Percentiles rank a stretch among this genome's conserved stretches.
Conservation (phyloP, 1,140 invertebrate genomes). For the Nephotettix cincticeps region DNA sequence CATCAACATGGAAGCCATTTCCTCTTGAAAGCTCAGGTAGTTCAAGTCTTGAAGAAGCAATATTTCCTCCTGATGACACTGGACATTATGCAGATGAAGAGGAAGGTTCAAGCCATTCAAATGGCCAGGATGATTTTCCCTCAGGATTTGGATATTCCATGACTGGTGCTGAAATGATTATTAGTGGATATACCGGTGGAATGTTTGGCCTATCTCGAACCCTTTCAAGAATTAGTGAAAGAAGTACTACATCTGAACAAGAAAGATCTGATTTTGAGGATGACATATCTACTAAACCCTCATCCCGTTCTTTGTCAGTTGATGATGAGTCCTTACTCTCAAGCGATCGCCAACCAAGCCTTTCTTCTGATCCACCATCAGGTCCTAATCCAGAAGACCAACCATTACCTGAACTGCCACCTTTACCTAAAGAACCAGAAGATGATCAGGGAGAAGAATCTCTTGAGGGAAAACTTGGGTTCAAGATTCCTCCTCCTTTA, state of each 20-base stretch:
- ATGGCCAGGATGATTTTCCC: conserved; percentile 69
- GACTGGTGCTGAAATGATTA: conserved; percentile 61
- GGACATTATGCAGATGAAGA: conserved; percentile 51
- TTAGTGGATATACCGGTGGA: conserved; percentile 60
- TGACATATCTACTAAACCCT: conserved; percentile 76
- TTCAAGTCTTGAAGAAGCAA: conserved; percentile 78
- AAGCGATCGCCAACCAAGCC: conserved; percentile 79
- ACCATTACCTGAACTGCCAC: conserved; percentile 40
- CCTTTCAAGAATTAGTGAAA: conserved; percentile 80
- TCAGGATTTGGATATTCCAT: conserved; percentile 69
- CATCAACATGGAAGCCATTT: conserved; percentile 75
- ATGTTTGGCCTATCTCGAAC: conserved; percentile 71
- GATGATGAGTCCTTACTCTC: conserved; percentile 80
- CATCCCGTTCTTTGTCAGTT: conserved; percentile 73
- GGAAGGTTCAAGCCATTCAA: conserved; percentile 55
- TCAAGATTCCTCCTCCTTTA: conserved; percentile 41
- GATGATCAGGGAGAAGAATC: background rate
- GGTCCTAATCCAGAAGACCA: conserved; percentile 35
- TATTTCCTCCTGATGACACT: conserved; percentile 70
- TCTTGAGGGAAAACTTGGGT: conserved; percentile 30
- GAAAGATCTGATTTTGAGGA: conserved; percentile 73
- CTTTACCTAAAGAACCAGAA: conserved; percentile 33
- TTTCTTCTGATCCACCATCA: conserved; percentile 73
- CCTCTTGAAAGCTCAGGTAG: conserved; percentile 76
- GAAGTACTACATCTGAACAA: conserved; percentile 82